Evolutionary conservation across 2,888 invertebrate species (phyloP).

Genomic region (Trachelus tabidus): DNA sequence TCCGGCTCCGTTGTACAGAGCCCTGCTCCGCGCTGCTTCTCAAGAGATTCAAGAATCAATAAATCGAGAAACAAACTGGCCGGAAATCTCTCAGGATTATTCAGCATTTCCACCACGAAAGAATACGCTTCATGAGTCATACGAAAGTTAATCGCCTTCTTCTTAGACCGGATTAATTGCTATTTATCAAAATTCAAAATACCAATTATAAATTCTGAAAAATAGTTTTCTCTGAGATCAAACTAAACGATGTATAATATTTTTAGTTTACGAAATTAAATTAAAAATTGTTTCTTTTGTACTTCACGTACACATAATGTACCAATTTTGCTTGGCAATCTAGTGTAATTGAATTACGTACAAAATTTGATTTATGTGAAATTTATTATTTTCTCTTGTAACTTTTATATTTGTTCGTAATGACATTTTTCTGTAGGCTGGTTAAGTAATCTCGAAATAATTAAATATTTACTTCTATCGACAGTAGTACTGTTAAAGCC

Average conservation of each 20-base stretch:
- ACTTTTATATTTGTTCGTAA: not conserved
- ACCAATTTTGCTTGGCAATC: not conserved
- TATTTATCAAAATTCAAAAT: not conserved
- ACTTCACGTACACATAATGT: not conserved
- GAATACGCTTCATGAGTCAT: conserved; percentile 24
- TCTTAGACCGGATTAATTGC: not conserved
- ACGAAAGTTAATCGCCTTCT: conserved; percentile 30
- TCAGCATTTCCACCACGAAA: conserved; percentile 18
- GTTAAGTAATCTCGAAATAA: not conserved
- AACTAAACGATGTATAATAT: not conserved
- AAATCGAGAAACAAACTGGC: conserved; percentile 29
- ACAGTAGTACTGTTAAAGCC: not conserved
- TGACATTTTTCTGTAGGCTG: not conserved
- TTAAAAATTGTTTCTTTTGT: not conserved
- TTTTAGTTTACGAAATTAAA: not conserved
- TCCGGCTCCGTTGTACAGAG: conserved; percentile 46
- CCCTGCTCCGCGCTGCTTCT: conserved; percentile 39
- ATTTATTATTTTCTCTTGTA: not conserved
- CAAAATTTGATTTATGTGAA: not conserved
- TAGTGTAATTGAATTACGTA: not conserved
- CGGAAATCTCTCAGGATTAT: conserved; percentile 27
- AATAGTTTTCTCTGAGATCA: not conserved
- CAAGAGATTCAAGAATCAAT: conserved; percentile 35
- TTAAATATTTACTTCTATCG: not conserved
- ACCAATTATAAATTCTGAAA: not conserved